Base-by-base conservation (phyloP, 2,888 invertebrate species). In the Pogonocherus hispidulus region DNA sequence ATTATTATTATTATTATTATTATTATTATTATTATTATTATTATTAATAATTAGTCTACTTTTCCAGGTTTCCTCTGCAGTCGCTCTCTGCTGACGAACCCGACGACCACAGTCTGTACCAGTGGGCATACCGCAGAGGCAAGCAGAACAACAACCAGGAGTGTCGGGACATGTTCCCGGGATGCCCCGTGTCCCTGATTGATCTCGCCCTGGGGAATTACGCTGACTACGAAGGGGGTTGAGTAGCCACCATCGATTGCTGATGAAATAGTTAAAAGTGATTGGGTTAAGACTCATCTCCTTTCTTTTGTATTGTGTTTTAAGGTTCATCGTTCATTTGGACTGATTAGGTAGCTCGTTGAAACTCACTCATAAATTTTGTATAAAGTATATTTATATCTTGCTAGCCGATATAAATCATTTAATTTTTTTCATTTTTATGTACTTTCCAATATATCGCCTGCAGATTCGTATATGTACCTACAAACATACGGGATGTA, bases 181-280 rank as follows among this genome's bases (percentile, higher is more conserved):
- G 66, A 46, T 94, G 94, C 82, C 90, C 90, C 5, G 86, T 93
- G 75, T 94, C 94, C 0, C 81, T 93, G 72, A 87, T 94, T 59
- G 92, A 93, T 78, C 83, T 92, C 83, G 92, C 91, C 3, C 85
- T 92, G 73, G 93, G 93, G 9, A 76, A 69, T 67, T 71, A 22
- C 54, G 46, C 27, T 14, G 37, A 32, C 60, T 35, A 41, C 11
- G 22, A 32, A n/a, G 19, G 51, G 41, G 22, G 66, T 44, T 46
- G 52, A 20, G 8, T 18, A 37, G 52, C 9, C n/a, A 19, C 14
- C n/a, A 18, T 18, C 5, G 19, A 37, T 37, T 55, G 18, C 44
- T 22, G 37, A 41, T 23, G 62, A 55, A 46, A 14, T 46, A 41
- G 49, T 18, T 23, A 37, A 22, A 32, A 57, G 37, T 18, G 18